Percentiles rank a stretch among this genome's conserved stretches.
Evolutionary conservation across 2,797 vertebrate species (phyloP).

Genomic region (Macropodus opercularis): DNA sequence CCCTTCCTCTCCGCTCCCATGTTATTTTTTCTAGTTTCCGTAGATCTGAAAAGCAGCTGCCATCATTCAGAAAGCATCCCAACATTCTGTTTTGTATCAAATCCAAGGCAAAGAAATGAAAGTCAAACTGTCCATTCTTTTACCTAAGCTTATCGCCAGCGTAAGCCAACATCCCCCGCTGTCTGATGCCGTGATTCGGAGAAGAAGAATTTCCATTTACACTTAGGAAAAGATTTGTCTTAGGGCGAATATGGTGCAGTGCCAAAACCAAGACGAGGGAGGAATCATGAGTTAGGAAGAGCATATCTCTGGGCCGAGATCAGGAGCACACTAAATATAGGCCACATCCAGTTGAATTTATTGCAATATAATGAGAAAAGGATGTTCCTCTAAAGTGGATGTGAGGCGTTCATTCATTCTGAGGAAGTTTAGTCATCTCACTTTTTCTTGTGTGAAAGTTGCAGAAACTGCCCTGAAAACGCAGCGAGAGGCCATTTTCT

Average conservation of each 20-base stretch:
- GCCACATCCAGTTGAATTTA: conserved; percentile 94
- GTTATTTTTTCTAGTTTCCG: conserved; percentile 1
- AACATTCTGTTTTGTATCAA: conserved; percentile 14
- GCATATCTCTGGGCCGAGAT: conserved; percentile 87
- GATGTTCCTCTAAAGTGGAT: conserved; percentile 90
- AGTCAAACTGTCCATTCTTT: conserved; percentile 52
- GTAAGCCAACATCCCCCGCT: conserved; percentile 43
- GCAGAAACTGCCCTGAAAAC: conserved; percentile 76
- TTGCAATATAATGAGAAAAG: conserved; percentile 97
- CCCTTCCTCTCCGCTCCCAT: conserved; percentile 3
- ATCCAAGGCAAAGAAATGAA: conserved; percentile 16
- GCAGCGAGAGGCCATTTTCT: conserved; percentile 58
- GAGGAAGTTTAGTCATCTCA: conserved; percentile 85
- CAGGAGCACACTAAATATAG: conserved; percentile 95
- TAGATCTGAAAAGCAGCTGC: conserved; percentile 33
- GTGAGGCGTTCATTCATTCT: conserved; percentile 86
- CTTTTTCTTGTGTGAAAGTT: conserved; percentile 95
- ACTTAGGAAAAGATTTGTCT: conserved; percentile 70
- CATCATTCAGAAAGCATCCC: conserved; percentile 38
- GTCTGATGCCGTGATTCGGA: conserved; percentile 55
- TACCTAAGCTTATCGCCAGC: conserved; percentile 58
- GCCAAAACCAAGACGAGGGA: conserved; percentile 63
- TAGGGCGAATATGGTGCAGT: conserved; percentile 49
- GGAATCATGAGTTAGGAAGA: conserved; percentile 66
- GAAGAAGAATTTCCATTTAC: conserved; percentile 54